Evolutionary conservation across 2,888 invertebrate species (phyloP).

Genomic region (Tetranychus truncatus): DNA sequence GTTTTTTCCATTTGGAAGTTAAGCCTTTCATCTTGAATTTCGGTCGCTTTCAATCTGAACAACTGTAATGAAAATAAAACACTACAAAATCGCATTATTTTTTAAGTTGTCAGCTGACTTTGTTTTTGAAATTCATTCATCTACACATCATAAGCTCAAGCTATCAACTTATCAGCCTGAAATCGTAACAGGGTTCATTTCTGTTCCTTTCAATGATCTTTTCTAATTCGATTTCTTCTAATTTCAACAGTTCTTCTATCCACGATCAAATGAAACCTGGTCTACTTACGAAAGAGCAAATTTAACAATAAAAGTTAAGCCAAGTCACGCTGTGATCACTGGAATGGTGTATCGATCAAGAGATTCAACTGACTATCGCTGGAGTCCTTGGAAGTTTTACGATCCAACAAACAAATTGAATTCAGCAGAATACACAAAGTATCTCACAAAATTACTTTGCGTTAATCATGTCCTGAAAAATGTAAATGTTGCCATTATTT

Average conservation of each 20-base stretch:
- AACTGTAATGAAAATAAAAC: too few species aligned
- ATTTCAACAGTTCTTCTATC: neutral
- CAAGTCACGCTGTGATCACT: neutral
- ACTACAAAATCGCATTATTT: too few species aligned
- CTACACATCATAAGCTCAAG: too few species aligned
- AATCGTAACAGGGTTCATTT: too few species aligned
- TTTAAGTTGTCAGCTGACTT: too few species aligned
- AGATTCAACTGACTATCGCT: neutral
- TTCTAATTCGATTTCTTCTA: neutral
- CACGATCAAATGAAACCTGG: neutral
- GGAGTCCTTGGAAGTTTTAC: neutral
- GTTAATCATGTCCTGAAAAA: neutral
- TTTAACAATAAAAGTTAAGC: neutral
- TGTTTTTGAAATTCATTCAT: too few species aligned
- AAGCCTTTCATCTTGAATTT: too few species aligned
- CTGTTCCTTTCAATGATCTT: neutral
- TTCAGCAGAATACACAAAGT: neutral
- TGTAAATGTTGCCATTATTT: neutral
- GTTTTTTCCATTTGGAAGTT: too few species aligned
- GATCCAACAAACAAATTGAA: neutral
- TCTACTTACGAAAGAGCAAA: neutral
- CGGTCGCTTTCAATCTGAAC: too few species aligned
- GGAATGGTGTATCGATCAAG: neutral
- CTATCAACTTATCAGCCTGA: too few species aligned
- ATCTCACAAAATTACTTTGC: slow-evolving; percentile 1